Evolutionary conservation across 2,797 vertebrate species (phyloP), one percentile per base, ranked within the genome.

Genomic region (Psittacula derbiana): DNA sequence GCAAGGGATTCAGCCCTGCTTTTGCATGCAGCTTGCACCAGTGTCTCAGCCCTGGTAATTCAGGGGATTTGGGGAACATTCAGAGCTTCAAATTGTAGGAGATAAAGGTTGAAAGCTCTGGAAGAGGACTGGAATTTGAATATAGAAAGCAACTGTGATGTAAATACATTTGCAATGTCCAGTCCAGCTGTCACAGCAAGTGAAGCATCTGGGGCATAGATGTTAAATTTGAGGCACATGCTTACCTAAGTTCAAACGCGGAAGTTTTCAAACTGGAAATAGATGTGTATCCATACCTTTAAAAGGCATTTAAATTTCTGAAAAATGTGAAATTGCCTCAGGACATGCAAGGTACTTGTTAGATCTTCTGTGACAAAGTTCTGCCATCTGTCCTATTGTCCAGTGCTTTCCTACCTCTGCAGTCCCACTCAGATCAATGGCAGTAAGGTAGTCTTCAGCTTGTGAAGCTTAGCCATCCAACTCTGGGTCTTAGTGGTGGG

Each of bases 31-130:
- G 25, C 64, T 88, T 60, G 58, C 74, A 49, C 27, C 6, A 1
- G 40, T 85, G 49, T 91, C 49, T 61, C 31, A 91, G 19, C 13
- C 52, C 41, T 70, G 74, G 7, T 78, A 93, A 87, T 78, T 96
- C 67, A 80, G 92, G 89, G 67, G 55, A 89, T 94, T 80, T 95
- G 71, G 50, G 36, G 57, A 80, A 50, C 46, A 69, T 72, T 64
- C 52, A 85, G 88, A 95, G 47, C 43, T 80, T 93, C 55, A 72
- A 43, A 73, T 52, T 58, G 61, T 95, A 84, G 65, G 24, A 93
- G 64, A 69, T 95, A 80, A 88, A 93, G 80, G 65, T 47, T 95
- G 89, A 97, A 97, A 94, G 58, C 58, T 67, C 52, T 95, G 44
- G 58, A 91, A 95, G 85, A 97, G 41, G 93, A 76, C 38, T 87